Base-by-base conservation (phyloP, 2,113 vertebrate species). In the Ia io region DNA sequence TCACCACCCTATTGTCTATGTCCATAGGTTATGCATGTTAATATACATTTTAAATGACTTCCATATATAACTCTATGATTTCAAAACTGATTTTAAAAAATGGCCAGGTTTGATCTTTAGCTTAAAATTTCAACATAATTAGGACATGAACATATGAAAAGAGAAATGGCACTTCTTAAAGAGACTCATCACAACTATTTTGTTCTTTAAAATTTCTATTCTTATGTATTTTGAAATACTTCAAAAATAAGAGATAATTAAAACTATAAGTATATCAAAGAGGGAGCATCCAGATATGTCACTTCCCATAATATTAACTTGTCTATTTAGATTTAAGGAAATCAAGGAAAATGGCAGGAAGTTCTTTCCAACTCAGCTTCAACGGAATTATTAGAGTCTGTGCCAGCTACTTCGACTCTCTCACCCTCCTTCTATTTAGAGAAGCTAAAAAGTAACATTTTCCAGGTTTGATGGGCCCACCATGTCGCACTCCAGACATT, bases 271-370 rank as follows among this genome's bases (percentile, higher is more conserved):
- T 59, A 12, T 69, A 61, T 70, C 56, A 87, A 30, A 67, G n/a
- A 67, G n/a, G 6, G 28, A 51, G 23, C 70, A 56, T 69, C 22
- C 42, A 61, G 25, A 51, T 70, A 83, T 87, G 18, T 30, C 51
- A 65, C 14, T 69, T 25, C 28, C 14, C 12, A 11, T 91, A 61
- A 80, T 80, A 71, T 71, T 71, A 71, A 79, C 51, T 80, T 74
- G 7, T 47, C 67, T 87, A 49, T 65, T 47, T 87, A 76, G 56
- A 95, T 82, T 74, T 84, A 95, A 83, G 22, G n/a, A 70, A 92
- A 67, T 67, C 25, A 74, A 83, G 20, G 20, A 61, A 74, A 37
- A 32, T 37, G 30, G 35, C 32, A 87, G 35, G 47, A 69, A 77
- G 16, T 28, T 83, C 23, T 53, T 82, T 76, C 47, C n/a, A 76